phyloP scores from a whole-genome alignment of 2,888 invertebrate species.

The Cataglyphis rosenhaueri region DNA sequence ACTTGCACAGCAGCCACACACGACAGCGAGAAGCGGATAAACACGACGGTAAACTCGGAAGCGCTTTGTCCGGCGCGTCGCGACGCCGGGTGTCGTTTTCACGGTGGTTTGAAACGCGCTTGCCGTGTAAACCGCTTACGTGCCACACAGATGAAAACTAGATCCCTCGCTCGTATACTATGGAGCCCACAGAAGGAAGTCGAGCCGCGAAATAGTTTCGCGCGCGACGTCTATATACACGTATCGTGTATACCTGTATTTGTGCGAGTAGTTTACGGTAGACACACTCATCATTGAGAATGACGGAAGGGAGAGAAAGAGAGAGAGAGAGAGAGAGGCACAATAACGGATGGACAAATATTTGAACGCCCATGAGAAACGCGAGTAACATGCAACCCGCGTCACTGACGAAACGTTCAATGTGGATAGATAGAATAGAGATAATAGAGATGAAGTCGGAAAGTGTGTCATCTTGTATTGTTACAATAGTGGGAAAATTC shows the following conservation, averaged over 20 bases:
- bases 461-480: neutral
- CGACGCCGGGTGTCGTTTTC: conserved; percentile 67
- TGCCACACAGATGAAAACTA: conserved; percentile 58
- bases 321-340: conserved; percentile 18
- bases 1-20: conserved; percentile 10
- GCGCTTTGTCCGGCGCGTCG: conserved; percentile 67
- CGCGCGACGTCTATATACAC: conserved; percentile 8
- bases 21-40: conserved; percentile 59
- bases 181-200: conserved; percentile 25
- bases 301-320: neutral
- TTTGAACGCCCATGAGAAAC: conserved; percentile 70
- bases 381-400: conserved; percentile 54
- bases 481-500: neutral
- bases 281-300: conserved; percentile 60
- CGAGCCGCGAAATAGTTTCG: conserved; percentile 21
- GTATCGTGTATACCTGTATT: neutral
- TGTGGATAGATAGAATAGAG: conserved; percentile 6
- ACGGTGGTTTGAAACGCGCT: conserved; percentile 62
- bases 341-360: conserved; percentile 73
- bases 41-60: conserved; percentile 68
- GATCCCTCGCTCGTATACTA: conserved; percentile 13
- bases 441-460: conserved; percentile 1
- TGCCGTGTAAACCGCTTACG: conserved; percentile 71
- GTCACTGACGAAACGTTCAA: conserved; percentile 60
- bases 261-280: conserved; percentile 19